Evolutionary conservation across 1,140 invertebrate genomes (phyloP).

Genomic region (Panagrolaimus sp.): DNA sequence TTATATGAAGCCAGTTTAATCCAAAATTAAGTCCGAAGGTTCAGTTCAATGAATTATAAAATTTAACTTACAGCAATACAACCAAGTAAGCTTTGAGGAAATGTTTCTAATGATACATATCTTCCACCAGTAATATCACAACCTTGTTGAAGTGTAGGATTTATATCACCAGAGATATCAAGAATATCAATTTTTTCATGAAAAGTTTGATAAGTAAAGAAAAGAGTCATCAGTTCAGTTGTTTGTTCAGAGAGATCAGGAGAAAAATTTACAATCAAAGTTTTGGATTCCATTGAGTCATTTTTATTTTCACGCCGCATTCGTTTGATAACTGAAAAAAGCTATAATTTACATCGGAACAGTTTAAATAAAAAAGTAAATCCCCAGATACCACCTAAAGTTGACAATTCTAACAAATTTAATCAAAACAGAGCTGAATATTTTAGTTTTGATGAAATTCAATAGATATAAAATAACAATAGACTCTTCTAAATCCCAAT

Average conservation of each 20-base stretch:
- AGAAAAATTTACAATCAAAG: slow-evolving; percentile 3
- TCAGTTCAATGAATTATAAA: too few species aligned
- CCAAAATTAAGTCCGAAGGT: too few species aligned
- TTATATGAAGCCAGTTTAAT: not conserved
- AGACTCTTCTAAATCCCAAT: too few species aligned
- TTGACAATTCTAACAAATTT: too few species aligned
- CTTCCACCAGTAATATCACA: slow-evolving; percentile 4
- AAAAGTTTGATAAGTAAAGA: slow-evolving; percentile 13
- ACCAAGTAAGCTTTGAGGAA: not conserved
- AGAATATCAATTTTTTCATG: slow-evolving; percentile 7
- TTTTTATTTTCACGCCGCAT: not conserved
- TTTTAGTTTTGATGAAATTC: too few species aligned
- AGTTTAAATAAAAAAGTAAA: too few species aligned
- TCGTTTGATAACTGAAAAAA: slow-evolving; percentile 13
- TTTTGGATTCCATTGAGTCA: not conserved
- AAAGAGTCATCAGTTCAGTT: slow-evolving; percentile 3
- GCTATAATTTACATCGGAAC: too few species aligned
- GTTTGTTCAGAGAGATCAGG: not conserved
- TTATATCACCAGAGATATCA: not conserved
- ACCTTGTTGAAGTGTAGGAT: slow-evolving; percentile 3
- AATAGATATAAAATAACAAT: too few species aligned
- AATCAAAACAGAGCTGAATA: too few species aligned
- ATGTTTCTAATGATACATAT: not conserved
- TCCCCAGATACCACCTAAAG: too few species aligned
- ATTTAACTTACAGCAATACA: not conserved